Conservation (phyloP, 2,888 invertebrate genomes). For the Heteromurus nitidus region DNA sequence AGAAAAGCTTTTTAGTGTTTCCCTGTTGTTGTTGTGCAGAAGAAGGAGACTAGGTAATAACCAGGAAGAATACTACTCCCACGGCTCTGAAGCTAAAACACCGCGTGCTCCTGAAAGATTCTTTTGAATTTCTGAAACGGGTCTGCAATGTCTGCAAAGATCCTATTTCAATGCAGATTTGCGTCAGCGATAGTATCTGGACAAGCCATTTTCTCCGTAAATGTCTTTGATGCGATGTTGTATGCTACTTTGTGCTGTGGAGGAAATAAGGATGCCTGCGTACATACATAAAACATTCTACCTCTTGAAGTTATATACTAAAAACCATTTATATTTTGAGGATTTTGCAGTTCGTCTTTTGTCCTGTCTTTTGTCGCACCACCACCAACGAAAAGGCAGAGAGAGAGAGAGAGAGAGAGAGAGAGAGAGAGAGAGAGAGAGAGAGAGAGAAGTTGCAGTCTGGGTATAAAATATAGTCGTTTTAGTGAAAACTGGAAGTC, state of each 20-base stretch:
- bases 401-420: not conserved
- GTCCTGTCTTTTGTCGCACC: constrained; percentile 21
- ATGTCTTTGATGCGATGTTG: constrained; percentile 42
- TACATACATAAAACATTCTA: not conserved
- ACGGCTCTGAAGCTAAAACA: constrained; percentile 25
- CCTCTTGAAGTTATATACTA: no score
- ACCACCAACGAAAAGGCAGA: not conserved
- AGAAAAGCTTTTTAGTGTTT: not conserved
- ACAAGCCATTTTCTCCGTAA: constrained; percentile 45
- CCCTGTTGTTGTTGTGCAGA: constrained; percentile 12
- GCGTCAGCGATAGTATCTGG: constrained; percentile 50
- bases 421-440: not conserved
- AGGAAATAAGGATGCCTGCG: no score
- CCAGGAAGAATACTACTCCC: constrained; percentile 42
- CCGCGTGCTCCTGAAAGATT: constrained; percentile 37
- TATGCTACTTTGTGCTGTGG: not conserved
- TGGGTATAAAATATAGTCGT: constrained; percentile 2
- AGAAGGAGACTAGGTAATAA: constrained; percentile 10
- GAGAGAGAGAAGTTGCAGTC: not conserved
- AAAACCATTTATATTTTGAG: constrained; percentile 24
- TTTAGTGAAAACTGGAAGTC: constrained; percentile 21
- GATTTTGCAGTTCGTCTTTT: constrained; percentile 34
- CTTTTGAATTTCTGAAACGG: constrained; percentile 42
- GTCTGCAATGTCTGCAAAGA: constrained; percentile 40
- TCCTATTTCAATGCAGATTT: constrained; percentile 53